Evolutionary conservation across 2,797 vertebrate genomes (phyloP), one percentile per base, ranked within the genome.

Genomic region (Apogon hyalosoma): DNA sequence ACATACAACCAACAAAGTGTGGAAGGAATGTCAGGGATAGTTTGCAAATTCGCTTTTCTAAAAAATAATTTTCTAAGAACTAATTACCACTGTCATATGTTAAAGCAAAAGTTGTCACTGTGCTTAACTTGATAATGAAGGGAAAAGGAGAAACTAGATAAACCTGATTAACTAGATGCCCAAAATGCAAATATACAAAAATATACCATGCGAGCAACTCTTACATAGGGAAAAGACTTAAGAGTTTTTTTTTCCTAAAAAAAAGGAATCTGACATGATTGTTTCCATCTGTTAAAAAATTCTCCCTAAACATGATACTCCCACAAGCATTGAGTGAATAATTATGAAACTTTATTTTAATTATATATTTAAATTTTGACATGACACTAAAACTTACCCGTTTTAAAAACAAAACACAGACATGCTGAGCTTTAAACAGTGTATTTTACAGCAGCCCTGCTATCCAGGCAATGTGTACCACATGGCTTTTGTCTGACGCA

Each of bases 401-500:
- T 11, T 19, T 42, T 10, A 43, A 24, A 11, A 28, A 43, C 28
- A 11, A 6, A 57, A 45, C n/a, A 11, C 2, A 11, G 5, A 62
- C 14, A 50, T 16, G 18, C n/a, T 2, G 12, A 15, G 19, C 53
- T 14, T 13, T 51, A 50, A n/a, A 41, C 12, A 65, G 24, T 11
- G 11, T 14, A 48, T 53, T 31, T 58, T 5, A 15, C 10, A 24
- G 11, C 24, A 41, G 16, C 19, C 7, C 70, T 54, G 51, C 16
- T 77, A 47, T 63, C 3, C n/a, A 39, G n/a, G 48, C 56, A 31
- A 40, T 43, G 16, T 3, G 1, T 1, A 75, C 51, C 90, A 84
- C 88, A 88, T 90, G 91, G 83, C 52, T 71, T 54, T 73, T 84
- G 88, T 91, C 92, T 94, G 94, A 94, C 61, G 93, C 93, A 94